phyloP scores from a whole-genome alignment of 2,113 vertebrate genomes.

The Gymnorhina tibicen region DNA sequence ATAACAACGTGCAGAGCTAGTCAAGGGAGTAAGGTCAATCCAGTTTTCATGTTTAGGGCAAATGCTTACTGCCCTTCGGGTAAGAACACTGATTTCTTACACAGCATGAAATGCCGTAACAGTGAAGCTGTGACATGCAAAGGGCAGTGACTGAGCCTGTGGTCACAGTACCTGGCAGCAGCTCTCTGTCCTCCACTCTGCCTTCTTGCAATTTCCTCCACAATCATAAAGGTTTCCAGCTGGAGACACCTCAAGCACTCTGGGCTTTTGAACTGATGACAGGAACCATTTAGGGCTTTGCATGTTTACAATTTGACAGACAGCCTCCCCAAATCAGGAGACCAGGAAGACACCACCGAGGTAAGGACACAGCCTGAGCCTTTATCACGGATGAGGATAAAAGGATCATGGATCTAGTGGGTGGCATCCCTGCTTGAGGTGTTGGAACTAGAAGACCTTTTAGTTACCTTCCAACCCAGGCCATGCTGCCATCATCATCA shows the following conservation, averaged over 20 bases:
- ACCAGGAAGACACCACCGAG: background rate
- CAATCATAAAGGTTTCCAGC: background rate
- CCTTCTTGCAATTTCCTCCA: background rate
- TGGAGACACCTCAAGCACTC: background rate
- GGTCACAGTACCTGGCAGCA: background rate
- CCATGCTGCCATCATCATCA: background rate
- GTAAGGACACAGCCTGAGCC: background rate
- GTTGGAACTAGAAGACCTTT: background rate
- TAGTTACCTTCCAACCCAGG: background rate
- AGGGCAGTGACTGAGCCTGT: background rate
- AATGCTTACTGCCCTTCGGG: background rate
- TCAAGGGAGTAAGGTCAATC: background rate
- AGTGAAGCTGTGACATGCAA: background rate
- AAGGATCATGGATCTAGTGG: background rate
- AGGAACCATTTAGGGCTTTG: background rate
- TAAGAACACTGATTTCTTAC: background rate
- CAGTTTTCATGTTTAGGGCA: background rate
- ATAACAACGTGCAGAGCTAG: background rate
- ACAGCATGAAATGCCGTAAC: background rate
- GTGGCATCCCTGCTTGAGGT: background rate
- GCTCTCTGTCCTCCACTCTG: background rate
- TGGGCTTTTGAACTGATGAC: background rate
- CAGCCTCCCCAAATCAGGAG: background rate
- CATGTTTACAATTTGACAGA: background rate
- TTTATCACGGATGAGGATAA: background rate